Percentiles rank a stretch among this genome's conserved stretches.
These are phyloP conservation scores for Aphis craccivora DNA, from an alignment of 1,140 invertebrate genomes.

Conservation along the genomic window DNA sequence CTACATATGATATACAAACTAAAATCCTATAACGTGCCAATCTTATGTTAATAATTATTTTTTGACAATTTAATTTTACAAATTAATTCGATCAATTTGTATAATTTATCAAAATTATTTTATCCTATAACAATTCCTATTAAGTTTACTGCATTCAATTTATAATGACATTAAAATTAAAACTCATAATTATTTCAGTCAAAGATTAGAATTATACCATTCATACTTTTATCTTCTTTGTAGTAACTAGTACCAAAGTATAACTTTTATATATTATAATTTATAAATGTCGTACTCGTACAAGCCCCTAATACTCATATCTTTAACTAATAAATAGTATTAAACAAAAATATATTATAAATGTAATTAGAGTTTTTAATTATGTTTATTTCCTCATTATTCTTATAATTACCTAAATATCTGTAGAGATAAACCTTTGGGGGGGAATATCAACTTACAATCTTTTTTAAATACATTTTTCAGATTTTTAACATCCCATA, in stretches of 20 bases:
- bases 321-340: not conserved
- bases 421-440: not conserved
- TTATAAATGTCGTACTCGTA: not conserved
- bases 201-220: too few relatives aligned
- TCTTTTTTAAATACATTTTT: too few relatives aligned
- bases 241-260: too few relatives aligned
- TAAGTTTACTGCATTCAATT: not conserved
- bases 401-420: not conserved
- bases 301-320: not conserved
- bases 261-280: not conserved
- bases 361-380: not conserved
- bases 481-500: too few relatives aligned
- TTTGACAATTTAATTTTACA: not conserved
- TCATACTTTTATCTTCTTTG: too few relatives aligned
- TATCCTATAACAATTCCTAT: not conserved
- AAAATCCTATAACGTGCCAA: not conserved
- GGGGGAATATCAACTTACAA: too few relatives aligned
- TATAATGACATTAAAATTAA: not conserved
- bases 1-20: not conserved
- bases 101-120: not conserved
- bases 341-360: not conserved
- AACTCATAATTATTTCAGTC: too few relatives aligned
- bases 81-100: not conserved
- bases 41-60: not conserved
- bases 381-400: not conserved